Conservation (phyloP, 30 jellyfish, hydroid and myxozoan genomes). For the Turritopsis rubra region DNA sequence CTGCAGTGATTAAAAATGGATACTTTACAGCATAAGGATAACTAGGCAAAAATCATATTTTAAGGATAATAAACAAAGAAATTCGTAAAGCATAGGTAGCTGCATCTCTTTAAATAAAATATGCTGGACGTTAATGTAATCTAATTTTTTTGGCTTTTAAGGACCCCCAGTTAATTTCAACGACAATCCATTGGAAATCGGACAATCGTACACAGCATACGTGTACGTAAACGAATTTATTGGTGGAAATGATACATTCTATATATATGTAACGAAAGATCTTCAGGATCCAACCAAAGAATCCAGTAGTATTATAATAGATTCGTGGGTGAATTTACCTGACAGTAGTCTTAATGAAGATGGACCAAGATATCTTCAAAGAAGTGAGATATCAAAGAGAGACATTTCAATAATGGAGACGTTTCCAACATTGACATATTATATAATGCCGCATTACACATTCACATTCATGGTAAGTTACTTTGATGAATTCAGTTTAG, state of each 20-base stretch:
- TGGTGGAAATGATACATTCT: background rate
- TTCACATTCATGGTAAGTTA: background rate
- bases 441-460: background rate
- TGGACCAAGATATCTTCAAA: background rate
- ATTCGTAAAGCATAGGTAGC: too few species aligned
- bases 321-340: background rate
- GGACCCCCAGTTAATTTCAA: background rate
- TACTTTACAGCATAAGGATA: too few species aligned
- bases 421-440: background rate
- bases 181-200: background rate
- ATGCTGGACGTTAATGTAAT: too few species aligned
- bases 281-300: background rate
- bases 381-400: background rate
- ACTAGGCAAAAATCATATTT: too few species aligned
- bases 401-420: background rate
- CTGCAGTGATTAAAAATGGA: too few species aligned
- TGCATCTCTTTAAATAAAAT: too few species aligned
- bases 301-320: background rate
- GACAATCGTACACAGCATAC: background rate
- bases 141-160: background rate
- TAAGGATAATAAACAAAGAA: too few species aligned
- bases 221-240: background rate
- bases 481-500: background rate
- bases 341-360: background rate
- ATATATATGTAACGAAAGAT: background rate